These are phyloP conservation scores for Amyelois transitella DNA, from an alignment of 1,140 invertebrate species.

Conservation along the genomic window DNA sequence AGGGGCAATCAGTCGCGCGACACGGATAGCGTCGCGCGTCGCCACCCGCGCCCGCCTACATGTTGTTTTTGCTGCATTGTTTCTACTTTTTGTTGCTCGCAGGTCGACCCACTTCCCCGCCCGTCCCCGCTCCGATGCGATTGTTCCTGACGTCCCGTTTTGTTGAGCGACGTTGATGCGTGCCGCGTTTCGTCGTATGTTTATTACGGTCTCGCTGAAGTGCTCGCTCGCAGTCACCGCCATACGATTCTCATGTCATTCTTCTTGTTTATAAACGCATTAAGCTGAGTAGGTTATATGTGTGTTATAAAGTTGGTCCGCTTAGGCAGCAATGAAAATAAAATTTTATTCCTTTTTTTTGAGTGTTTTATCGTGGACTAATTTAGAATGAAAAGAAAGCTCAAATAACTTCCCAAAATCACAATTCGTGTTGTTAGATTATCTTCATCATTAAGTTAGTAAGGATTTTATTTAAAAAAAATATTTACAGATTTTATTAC, in stretches of 20 bases:
- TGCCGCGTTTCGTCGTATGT: conserved; percentile 4
- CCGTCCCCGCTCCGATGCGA: conserved; percentile 9
- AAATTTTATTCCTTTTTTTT: too few species aligned
- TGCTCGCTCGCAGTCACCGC: neutral
- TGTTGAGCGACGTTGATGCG: conserved; percentile 12
- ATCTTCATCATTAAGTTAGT: too few species aligned
- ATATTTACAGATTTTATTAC: too few species aligned
- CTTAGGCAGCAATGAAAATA: neutral
- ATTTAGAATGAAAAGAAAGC: too few species aligned
- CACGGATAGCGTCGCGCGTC: conserved; percentile 48
- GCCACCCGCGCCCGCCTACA: conserved; percentile 25
- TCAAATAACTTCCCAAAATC: too few species aligned
- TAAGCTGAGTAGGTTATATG: neutral
- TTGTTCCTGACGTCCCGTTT: conserved; percentile 19
- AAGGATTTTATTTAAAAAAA: too few species aligned
- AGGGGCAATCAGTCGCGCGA: conserved; percentile 57
- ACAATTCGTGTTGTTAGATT: too few species aligned
- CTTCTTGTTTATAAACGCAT: neutral
- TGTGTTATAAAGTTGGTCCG: too few species aligned
- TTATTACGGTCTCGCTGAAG: neutral
- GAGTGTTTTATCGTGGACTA: too few species aligned
- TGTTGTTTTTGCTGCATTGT: conserved; percentile 27
- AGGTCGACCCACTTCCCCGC: conserved; percentile 20
- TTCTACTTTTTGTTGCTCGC: conserved; percentile 26
- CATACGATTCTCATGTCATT: neutral